Evolutionary conservation across 2,888 invertebrate species (phyloP).

Genomic region (Rhaphigaster nebulosa): DNA sequence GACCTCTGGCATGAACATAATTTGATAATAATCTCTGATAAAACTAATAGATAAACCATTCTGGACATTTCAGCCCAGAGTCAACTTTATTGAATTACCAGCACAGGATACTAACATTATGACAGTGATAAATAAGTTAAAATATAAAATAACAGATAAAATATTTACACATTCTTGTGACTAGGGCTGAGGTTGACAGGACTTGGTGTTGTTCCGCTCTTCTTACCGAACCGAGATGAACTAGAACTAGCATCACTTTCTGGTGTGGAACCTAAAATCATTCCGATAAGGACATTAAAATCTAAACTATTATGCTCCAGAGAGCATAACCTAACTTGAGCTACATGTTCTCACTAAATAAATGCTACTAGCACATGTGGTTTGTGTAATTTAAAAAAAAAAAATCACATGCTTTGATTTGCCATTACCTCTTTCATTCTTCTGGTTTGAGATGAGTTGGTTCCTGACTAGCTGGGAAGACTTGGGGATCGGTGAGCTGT

Average conservation of each 20-base stretch:
- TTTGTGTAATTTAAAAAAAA: conserved; percentile 38
- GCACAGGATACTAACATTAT: neutral
- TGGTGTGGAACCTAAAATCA: conserved; percentile 59
- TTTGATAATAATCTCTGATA: neutral
- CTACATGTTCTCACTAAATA: conserved; percentile 41
- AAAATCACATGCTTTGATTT: conserved; percentile 50
- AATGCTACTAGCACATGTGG: conserved; percentile 24
- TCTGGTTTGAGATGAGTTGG: conserved; percentile 57
- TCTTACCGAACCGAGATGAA: conserved; percentile 54
- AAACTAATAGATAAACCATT: neutral
- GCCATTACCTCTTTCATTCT: conserved; percentile 59
- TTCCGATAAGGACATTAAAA: conserved; percentile 43
- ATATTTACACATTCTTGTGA: conserved; percentile 58
- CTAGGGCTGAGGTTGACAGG: conserved; percentile 58
- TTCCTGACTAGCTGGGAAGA: conserved; percentile 64
- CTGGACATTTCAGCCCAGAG: neutral
- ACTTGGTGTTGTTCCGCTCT: conserved; percentile 47
- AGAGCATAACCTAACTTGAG: conserved; percentile 52
- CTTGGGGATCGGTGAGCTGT: conserved; percentile 62
- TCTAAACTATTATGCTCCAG: conserved; percentile 36
- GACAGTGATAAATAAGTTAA: neutral
- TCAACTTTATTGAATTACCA: neutral
- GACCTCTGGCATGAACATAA: neutral
- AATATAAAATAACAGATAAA: neutral
- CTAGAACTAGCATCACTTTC: conserved; percentile 58